Evolutionary conservation across 2,888 invertebrate genomes (phyloP).

Genomic region (Netelia melanura): DNA sequence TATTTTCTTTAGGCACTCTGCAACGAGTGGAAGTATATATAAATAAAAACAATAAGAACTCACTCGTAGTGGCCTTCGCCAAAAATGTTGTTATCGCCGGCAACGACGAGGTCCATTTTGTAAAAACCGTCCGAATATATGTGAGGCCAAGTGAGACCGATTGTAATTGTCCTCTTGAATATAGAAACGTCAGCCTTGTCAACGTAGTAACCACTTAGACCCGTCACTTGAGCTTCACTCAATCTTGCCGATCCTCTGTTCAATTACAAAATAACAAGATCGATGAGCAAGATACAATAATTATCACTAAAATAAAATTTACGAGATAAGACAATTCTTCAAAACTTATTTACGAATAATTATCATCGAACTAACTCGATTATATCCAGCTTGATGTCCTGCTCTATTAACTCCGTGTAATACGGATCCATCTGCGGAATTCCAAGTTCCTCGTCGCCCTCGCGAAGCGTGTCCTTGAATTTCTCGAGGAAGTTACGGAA

Average conservation of each 20-base stretch:
- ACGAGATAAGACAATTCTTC: neutral
- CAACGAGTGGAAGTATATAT: too few species aligned
- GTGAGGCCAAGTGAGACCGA: conserved; percentile 67
- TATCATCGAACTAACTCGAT: conserved; percentile 39
- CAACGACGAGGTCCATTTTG: conserved; percentile 4
- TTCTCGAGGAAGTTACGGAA: conserved; percentile 56
- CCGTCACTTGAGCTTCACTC: conserved; percentile 32
- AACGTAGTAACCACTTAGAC: conserved; percentile 69
- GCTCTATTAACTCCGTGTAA: neutral
- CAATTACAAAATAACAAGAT: conserved; percentile 6
- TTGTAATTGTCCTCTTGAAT: neutral
- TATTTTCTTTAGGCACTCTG: too few species aligned
- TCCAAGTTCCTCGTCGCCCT: conserved; percentile 70
- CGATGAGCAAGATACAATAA: neutral
- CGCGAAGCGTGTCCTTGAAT: conserved; percentile 67
- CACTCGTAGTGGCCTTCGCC: conserved; percentile 71
- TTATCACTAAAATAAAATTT: conserved; percentile 5
- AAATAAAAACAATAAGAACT: conserved; percentile 44
- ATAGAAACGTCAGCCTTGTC: conserved; percentile 53
- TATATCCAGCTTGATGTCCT: conserved; percentile 46
- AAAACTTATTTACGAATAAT: neutral
- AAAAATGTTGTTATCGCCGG: neutral
- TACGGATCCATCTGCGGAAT: conserved; percentile 77
- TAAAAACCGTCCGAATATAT: conserved; percentile 66
- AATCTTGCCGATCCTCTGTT: conserved; percentile 51